Conservation (phyloP, 2,797 vertebrate genomes). For the Ibycter americanus region DNA sequence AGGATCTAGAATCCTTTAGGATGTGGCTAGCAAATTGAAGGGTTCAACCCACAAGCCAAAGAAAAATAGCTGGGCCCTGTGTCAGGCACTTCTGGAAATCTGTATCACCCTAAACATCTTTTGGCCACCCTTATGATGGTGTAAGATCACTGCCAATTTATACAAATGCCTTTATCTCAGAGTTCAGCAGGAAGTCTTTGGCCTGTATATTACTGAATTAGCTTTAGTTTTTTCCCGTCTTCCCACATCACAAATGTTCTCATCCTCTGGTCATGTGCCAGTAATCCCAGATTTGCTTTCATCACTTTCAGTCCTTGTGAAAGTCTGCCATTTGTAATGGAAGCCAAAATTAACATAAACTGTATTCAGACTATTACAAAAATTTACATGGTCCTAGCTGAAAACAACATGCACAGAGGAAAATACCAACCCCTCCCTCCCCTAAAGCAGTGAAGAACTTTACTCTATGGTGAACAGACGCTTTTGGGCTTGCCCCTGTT, state of each 20-base stretch:
- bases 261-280: not conserved
- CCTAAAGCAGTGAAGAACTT: not conserved
- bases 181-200: not conserved
- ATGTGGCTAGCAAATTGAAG: not conserved
- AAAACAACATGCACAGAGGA: not conserved
- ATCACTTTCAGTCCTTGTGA: not conserved
- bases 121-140: not conserved
- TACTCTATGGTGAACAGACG: not conserved
- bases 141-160: not conserved
- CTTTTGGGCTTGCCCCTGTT: not conserved
- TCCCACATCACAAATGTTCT: not conserved
- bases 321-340: not conserved
- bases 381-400: not conserved
- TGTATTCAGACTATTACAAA: not conserved
- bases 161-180: not conserved
- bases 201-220: not conserved
- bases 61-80: not conserved
- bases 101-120: not conserved
- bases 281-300: not conserved
- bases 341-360: not conserved
- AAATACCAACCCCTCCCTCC: not conserved
- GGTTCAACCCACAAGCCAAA: not conserved
- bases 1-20: not conserved
- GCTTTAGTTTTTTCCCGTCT: not conserved
- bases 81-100: not conserved